Conservation (phyloP, 2,888 invertebrate genomes). For the Agrilus mali region DNA sequence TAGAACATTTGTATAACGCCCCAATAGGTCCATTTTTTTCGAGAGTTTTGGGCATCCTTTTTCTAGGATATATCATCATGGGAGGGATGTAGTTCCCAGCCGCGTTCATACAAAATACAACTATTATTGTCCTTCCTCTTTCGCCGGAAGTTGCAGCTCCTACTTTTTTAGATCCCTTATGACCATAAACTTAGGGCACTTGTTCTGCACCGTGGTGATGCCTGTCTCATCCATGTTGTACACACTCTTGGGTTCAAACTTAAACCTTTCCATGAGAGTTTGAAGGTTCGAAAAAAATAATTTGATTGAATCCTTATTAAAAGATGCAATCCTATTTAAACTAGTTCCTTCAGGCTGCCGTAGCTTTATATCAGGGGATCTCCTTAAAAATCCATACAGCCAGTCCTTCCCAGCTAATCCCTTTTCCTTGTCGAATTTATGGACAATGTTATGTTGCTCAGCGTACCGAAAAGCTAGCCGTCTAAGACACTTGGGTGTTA, state of each 20-base stretch:
- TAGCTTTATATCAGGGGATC: too few relatives aligned
- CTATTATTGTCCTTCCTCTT: conserved; percentile 6
- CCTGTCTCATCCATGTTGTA: too few relatives aligned
- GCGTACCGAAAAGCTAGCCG: too few relatives aligned
- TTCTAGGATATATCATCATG: conserved; percentile 2
- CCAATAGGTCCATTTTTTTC: conserved; percentile 9
- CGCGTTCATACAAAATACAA: not conserved
- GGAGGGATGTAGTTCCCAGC: conserved; percentile 2
- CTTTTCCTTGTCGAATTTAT: too few relatives aligned
- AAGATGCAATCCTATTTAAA: too few relatives aligned
- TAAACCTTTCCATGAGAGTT: conserved; percentile 1
- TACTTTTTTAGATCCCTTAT: conserved; percentile 1
- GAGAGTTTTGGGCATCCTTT: conserved; percentile 1
- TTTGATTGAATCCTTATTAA: too few relatives aligned
- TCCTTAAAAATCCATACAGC: too few relatives aligned
- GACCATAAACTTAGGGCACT: not conserved
- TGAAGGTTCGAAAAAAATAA: conserved; percentile 2
- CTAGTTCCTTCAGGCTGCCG: too few relatives aligned
- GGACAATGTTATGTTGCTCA: too few relatives aligned
- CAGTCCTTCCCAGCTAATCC: too few relatives aligned
- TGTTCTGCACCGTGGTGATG: conserved; percentile 3
- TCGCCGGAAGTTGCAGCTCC: conserved; percentile 2
- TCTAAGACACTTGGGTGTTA: too few relatives aligned
- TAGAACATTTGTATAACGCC: conserved; percentile 6
- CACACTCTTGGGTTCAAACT: conserved; percentile 1